Conservation (phyloP, 2,888 invertebrate species). For the Nephrotoma flavescens region DNA sequence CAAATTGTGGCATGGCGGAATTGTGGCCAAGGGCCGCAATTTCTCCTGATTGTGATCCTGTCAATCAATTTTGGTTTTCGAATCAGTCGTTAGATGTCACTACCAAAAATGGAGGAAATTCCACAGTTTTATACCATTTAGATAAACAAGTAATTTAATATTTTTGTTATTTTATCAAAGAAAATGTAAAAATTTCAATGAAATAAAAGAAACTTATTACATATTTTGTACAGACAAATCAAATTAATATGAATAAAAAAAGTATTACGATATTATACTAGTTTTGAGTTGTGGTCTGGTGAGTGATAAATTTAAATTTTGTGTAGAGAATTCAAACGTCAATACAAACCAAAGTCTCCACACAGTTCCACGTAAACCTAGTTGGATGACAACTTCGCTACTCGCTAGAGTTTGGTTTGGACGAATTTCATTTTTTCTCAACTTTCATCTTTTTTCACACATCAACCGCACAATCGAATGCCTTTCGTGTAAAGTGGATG, state of each 20-base stretch:
- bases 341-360: not conserved
- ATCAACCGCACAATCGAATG: not conserved
- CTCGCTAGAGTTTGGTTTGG: not conserved
- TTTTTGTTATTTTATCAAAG: not conserved
- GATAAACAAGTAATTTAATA: not conserved
- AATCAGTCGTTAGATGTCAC: not conserved
- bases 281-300: not conserved
- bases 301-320: not conserved
- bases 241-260: not conserved
- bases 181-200: not conserved
- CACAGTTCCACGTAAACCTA: constrained; percentile 7
- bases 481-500: not conserved
- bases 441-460: not conserved
- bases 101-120: not conserved
- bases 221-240: not conserved
- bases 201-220: not conserved
- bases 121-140: not conserved
- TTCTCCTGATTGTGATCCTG: too few species aligned
- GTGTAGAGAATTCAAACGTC: not conserved
- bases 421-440: not conserved
- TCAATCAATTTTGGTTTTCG: too few species aligned
- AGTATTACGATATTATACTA: not conserved
- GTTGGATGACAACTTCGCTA: constrained; percentile 3
- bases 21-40: too few species aligned
- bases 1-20: too few species aligned